These are phyloP conservation scores for Zeus faber DNA, from an alignment of 2,113 vertebrate genomes.

Conservation along the genomic window DNA sequence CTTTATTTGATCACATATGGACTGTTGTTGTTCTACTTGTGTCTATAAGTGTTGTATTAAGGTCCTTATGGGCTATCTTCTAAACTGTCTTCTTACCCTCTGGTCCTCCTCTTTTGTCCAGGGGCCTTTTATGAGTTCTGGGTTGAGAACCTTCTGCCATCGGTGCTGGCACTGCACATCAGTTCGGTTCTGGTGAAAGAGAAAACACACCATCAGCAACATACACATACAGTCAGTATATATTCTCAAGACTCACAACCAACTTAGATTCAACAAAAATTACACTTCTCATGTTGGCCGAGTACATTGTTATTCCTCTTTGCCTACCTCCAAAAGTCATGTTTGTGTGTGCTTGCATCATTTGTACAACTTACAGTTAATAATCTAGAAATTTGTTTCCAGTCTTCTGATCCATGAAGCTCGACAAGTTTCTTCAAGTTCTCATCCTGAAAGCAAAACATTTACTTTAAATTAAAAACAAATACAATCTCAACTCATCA, in stretches of 20 bases:
- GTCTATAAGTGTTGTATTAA: not conserved
- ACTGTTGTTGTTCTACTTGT: not conserved
- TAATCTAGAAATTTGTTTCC: constrained; percentile 96
- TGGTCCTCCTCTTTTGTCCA: constrained; percentile 99
- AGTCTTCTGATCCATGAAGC: constrained; percentile 95
- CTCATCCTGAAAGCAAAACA: constrained; percentile 84
- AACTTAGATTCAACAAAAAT: not conserved
- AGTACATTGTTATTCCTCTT: too few species aligned
- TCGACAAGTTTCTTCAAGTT: constrained; percentile 97
- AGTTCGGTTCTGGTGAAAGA: constrained; percentile 86
- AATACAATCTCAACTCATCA: constrained; percentile 5
- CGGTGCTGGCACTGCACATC: constrained; percentile 98
- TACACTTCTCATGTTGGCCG: too few species aligned
- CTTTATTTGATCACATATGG: not conserved
- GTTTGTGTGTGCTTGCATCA: not conserved
- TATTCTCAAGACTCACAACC: not conserved
- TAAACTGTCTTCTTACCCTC: constrained; percentile 78
- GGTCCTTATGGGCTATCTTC: not conserved
- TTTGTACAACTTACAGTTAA: constrained; percentile 83
- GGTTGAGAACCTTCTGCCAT: constrained; percentile 98
- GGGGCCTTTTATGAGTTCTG: constrained; percentile 97
- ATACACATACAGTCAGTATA: not conserved
- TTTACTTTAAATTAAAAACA: constrained; percentile 12
- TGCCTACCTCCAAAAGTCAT: too few species aligned
- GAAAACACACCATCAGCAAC: constrained; percentile 5